These are phyloP conservation scores for Microchirus variegatus DNA, from an alignment of 2,797 vertebrate genomes.

Conservation along the genomic window DNA sequence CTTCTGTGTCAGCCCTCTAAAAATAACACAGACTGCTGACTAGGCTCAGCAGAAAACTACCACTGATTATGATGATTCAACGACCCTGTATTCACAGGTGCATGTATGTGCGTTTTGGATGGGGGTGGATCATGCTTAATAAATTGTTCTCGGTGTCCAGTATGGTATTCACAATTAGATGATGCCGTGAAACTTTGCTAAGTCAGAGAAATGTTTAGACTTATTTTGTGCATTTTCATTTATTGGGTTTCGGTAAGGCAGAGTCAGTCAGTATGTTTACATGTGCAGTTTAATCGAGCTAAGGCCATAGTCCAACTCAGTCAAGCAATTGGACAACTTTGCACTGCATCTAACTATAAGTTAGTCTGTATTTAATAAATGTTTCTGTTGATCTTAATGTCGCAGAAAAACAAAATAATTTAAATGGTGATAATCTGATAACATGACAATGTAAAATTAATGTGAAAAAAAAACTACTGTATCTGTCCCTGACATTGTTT, in stretches of 20 bases:
- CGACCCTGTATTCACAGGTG: conserved; percentile 77
- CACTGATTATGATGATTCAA: conserved; percentile 82
- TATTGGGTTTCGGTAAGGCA: conserved; percentile 3
- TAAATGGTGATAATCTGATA: conserved; percentile 7
- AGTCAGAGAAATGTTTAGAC: conserved; percentile 17
- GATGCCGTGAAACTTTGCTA: conserved; percentile 35
- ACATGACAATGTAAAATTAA: conserved; percentile 2
- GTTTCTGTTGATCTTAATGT: too few species aligned
- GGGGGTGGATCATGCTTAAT: conserved; percentile 54
- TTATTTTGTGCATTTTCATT: conserved; percentile 19
- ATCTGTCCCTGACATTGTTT: conserved; percentile 5
- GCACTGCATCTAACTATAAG: too few species aligned
- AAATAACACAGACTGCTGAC: conserved; percentile 78
- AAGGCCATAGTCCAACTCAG: too few species aligned
- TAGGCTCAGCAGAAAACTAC: conserved; percentile 81
- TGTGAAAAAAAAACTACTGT: conserved; percentile 6
- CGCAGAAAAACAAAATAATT: neutral
- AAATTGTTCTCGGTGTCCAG: conserved; percentile 48
- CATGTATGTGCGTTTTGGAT: conserved; percentile 40
- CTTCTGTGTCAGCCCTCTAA: conserved; percentile 81
- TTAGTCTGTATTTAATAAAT: too few species aligned
- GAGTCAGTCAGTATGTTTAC: too few species aligned
- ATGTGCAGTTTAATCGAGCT: too few species aligned
- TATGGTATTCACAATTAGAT: conserved; percentile 32
- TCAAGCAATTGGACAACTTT: too few species aligned